These are phyloP conservation scores for Bombus impatiens DNA, from an alignment of 1,140 invertebrate genomes.

Conservation along the genomic window DNA sequence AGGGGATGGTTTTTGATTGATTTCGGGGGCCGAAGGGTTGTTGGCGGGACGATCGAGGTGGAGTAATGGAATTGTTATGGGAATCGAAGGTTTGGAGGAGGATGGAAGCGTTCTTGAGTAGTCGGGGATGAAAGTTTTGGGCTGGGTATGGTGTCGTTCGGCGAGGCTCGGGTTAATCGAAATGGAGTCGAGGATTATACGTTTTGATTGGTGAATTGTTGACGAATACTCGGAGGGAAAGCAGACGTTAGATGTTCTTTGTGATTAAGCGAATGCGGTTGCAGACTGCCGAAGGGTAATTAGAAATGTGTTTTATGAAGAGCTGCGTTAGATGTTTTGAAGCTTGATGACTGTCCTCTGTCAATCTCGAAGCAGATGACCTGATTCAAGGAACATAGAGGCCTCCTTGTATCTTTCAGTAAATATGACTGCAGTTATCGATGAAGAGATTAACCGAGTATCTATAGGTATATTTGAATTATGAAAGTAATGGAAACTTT, in stretches of 20 bases:
- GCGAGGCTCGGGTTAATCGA: not conserved
- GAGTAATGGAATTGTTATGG: slow-evolving; percentile 30
- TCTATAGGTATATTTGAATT: not conserved
- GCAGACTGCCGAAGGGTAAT: not conserved
- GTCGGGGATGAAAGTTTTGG: not conserved
- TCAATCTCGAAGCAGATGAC: not conserved
- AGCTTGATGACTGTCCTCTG: not conserved
- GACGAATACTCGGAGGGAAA: not conserved
- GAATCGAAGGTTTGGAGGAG: not conserved
- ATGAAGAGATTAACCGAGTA: not conserved
- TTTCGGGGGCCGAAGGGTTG: not conserved
- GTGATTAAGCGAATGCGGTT: not conserved
- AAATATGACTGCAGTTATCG: not conserved
- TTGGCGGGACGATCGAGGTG: not conserved
- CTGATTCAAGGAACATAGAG: not conserved
- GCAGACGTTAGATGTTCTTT: not conserved
- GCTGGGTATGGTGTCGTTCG: not conserved
- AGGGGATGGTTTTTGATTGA: not conserved
- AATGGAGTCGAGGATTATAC: not conserved
- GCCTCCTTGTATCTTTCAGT: not conserved
- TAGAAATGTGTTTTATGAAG: not conserved
- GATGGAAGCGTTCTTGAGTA: slow-evolving; percentile 1
- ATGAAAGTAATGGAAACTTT: not conserved
- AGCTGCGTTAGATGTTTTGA: not conserved
- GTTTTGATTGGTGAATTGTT: not conserved